Base-by-base conservation (phyloP, 1,140 invertebrate genomes). In the Nasonia longicornis region DNA sequence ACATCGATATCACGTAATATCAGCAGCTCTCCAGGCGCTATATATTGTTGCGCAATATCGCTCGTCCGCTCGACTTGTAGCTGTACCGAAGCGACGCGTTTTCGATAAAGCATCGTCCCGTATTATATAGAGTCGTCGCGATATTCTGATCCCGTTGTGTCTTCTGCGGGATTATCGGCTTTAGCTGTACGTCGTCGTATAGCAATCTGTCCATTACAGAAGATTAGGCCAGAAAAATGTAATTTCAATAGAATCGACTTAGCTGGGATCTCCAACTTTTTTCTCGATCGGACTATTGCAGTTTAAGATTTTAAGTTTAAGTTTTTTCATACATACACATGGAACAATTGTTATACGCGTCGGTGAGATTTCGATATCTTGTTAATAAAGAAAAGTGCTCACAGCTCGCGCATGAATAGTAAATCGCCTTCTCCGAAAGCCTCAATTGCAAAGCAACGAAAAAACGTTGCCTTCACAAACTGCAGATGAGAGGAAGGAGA, bases 1-100 rank as follows among this genome's bases (percentile, higher is more conserved):
- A 70, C 71, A 81, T 64, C 67, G 67, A 77, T 64, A 77, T 70
- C 52, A 74, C 14, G n/a, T 77, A 75, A 75, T 70, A 73, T 74
- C 38, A 73, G 7, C 29, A 63, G 10, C 42, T 58, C 16, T 31
- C 10, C 31, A 35, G 0, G 31, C 35, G 58, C 38, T 38, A 42
- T 67, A 42, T 67, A 80, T 80, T 63, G 52, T 72, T 31, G 38
- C 8, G 64, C 42, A 72, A 76, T 74, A 79, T 79, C 42, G 58
- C n/a, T 22, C 64, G 64, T 31, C 22, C 8, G 52, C 52, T 58
- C 64, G 64, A 67, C 64, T 67, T 67, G 7, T 31, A n/a, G 64
- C 22, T 14, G 29, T 11, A 67, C 1, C 20, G 64, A 1, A 10
- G 11, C 22, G 64, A 67, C 26, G 22, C 64, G 10, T 14, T 58